These are phyloP conservation scores for Ovibos moschatus DNA, from an alignment of 2,113 vertebrate species.

Conservation along the genomic window DNA sequence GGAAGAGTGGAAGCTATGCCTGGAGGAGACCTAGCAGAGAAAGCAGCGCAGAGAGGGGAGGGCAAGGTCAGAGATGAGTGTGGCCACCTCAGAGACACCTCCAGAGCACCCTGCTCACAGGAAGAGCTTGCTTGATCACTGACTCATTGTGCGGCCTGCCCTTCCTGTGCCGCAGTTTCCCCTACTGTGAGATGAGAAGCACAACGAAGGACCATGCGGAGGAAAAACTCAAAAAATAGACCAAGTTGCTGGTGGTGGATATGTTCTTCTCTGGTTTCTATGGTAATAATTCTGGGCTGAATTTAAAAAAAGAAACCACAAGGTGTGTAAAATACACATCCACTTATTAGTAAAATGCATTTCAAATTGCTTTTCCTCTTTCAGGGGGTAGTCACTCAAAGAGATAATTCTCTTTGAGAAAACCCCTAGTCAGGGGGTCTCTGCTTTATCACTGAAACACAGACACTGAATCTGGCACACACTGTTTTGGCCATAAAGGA, in stretches of 20 bases:
- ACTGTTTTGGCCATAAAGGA: not conserved
- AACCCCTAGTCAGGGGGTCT: not conserved
- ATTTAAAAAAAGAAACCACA: not conserved
- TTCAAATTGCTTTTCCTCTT: not conserved
- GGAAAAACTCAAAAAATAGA: not conserved
- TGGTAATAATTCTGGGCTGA: not conserved
- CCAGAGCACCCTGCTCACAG: not conserved
- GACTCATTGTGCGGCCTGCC: conserved; percentile 11
- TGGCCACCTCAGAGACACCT: not conserved
- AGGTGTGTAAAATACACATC: not conserved
- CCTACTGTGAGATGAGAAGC: conserved; percentile 1
- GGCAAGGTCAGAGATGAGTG: not conserved
- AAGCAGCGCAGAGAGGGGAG: not conserved
- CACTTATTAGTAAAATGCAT: not conserved
- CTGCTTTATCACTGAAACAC: not conserved
- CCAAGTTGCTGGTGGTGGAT: not conserved
- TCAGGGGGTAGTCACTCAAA: not conserved
- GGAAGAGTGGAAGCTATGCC: not conserved
- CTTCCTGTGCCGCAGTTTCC: conserved; percentile 39
- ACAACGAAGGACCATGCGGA: not conserved
- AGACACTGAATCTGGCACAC: not conserved
- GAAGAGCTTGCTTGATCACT: conserved; percentile 27
- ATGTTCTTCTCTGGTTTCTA: not conserved
- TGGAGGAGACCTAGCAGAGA: not conserved
- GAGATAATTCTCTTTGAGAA: not conserved